A percentile compares a stretch with the other conserved stretches of the same genome.
These are phyloP conservation scores for Chinchilla lanigera DNA, from an alignment of 2,113 vertebrate genomes.

Conservation along the genomic window DNA sequence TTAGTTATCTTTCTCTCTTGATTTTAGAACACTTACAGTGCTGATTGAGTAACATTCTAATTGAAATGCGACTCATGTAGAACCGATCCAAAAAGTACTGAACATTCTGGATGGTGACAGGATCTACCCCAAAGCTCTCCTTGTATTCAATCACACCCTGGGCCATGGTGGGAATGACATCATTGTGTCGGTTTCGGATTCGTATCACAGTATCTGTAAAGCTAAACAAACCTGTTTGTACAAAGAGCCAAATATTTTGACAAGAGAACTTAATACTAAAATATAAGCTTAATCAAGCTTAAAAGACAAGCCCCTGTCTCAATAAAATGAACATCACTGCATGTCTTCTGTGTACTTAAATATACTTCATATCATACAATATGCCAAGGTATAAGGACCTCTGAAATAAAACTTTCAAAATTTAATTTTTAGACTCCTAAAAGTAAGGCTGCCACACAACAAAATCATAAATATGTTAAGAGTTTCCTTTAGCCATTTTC, in stretches of 20 bases:
- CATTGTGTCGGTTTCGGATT: slow-evolving; percentile 97
- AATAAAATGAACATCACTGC: neutral
- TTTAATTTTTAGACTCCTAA: neutral
- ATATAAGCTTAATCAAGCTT: slow-evolving; percentile 16
- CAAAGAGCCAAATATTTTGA: slow-evolving; percentile 67
- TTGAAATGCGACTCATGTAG: slow-evolving; percentile 99
- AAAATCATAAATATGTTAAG: neutral
- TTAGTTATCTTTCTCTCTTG: slow-evolving; percentile 43
- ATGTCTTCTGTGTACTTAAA: slow-evolving; percentile 28
- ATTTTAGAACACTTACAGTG: slow-evolving; percentile 91
- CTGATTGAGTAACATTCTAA: slow-evolving; percentile 99
- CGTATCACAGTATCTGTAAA: slow-evolving; percentile 97
- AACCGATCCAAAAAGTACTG: slow-evolving; percentile 99
- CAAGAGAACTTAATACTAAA: slow-evolving; percentile 55
- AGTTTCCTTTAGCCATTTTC: slow-evolving; percentile 5
- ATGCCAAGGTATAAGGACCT: neutral
- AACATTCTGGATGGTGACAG: slow-evolving; percentile 96
- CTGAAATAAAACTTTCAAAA: slow-evolving; percentile 30
- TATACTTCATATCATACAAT: slow-evolving; percentile 30
- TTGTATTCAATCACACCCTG: slow-evolving; percentile 98
- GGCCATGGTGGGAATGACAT: slow-evolving; percentile 98
- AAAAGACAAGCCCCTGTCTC: neutral
- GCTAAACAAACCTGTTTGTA: slow-evolving; percentile 83
- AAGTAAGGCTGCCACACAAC: neutral
- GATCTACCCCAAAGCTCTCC: slow-evolving; percentile 95